Conservation (phyloP, 2,888 invertebrate species). For the Hemaris fuciformis region DNA sequence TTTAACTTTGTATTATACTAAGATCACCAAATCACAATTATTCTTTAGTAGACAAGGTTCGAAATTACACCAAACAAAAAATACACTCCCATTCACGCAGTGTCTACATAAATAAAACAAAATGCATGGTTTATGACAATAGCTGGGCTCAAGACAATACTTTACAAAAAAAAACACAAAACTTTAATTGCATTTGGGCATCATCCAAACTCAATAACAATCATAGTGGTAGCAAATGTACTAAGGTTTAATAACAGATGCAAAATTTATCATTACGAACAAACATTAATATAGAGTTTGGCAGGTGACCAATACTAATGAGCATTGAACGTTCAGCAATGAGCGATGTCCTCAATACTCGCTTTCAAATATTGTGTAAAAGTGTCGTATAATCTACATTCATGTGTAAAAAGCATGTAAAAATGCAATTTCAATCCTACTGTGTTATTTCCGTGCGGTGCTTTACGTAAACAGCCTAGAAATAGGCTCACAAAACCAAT, state of each 20-base stretch:
- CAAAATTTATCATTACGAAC: background rate
- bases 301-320: background rate
- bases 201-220: background rate
- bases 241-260: background rate
- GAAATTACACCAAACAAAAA: slow-evolving; percentile 46
- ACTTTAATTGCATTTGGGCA: background rate
- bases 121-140: slow-evolving; percentile 71
- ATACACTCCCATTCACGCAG: slow-evolving; percentile 21
- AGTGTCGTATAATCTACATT: slow-evolving; percentile 1
- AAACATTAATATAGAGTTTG: slow-evolving; percentile 14
- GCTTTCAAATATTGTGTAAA: background rate
- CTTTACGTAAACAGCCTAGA: slow-evolving; percentile 36
- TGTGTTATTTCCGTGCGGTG: slow-evolving; percentile 31
- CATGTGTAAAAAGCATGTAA: slow-evolving; percentile 23
- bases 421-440: slow-evolving; percentile 29
- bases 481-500: slow-evolving; percentile 31
- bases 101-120: slow-evolving; percentile 38
- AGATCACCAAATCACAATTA: slow-evolving; percentile 48
- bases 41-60: slow-evolving; percentile 42
- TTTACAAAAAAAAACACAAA: background rate
- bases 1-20: slow-evolving; percentile 39
- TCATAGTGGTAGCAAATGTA: background rate
- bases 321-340: background rate
- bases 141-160: slow-evolving; percentile 26
- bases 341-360: background rate